Evolutionary conservation across 2,113 vertebrate species (phyloP), one percentile per base, ranked within the genome.

Genomic region (Elanus axillaris): DNA sequence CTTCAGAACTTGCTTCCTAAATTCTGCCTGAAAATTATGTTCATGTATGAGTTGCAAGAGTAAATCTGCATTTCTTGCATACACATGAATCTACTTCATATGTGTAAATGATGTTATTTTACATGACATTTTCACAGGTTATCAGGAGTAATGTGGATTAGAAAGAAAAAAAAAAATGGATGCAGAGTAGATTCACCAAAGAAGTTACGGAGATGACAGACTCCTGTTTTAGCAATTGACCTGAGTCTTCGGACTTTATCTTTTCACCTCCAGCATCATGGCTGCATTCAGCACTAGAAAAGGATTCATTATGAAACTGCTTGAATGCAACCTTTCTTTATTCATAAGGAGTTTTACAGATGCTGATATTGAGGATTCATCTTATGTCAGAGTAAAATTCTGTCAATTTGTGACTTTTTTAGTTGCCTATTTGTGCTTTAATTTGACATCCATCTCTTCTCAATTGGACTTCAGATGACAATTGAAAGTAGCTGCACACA

Each of bases 281-380:
- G 66, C 77, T 95, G 81, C 84, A 87, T 91, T 96, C 80, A 94
- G 77, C 56, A 67, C 62, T 75, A 74, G 74, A 58, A 45, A 93
- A 94, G 64, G 53, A 89, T 78, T 92, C 84, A 69, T 93, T 91
- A 38, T 38, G 62, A 85, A 86, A 82, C 89, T 80, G 55, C 77
- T 90, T 29, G 45, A 91, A 79, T 7, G 7, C 77, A 91, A 62
- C 69, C 58, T 73, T 87, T 74, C 60, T 86, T 91, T 93, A 89
- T 95, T 87, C 77, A 76, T 91, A 72, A 73, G 66, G 62, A 87
- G 36, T 69, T 79, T 89, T 85, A 67, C 45, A 88, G 84, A 29
- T 94, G 77, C 69, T 93, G 85, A 92, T 93, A 82, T 1, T 60
- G 78, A 79, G 62, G 69, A 48, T 95, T 73, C 66, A 68, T 74